Percentiles rank a stretch among this genome's conserved stretches.
Conservation (phyloP, 2,888 invertebrate genomes). For the Plebejus melissa region DNA sequence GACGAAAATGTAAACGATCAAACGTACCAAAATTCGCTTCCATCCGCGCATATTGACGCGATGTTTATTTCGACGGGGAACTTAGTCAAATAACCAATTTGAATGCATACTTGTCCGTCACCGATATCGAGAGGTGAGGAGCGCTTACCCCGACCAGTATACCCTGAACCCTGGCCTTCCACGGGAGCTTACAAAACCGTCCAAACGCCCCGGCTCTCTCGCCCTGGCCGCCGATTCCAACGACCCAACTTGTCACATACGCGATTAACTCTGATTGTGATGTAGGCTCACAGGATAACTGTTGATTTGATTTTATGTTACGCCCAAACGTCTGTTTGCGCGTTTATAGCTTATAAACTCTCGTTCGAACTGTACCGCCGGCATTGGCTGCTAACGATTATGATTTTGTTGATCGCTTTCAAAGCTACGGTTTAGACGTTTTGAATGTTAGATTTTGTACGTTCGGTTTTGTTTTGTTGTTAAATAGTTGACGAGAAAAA, state of each 20-base stretch:
- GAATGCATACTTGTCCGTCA: slow-evolving; percentile 87
- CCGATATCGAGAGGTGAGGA: slow-evolving; percentile 76
- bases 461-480: neutral
- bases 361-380: slow-evolving; percentile 67
- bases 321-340: slow-evolving; percentile 75
- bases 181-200: neutral
- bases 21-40: neutral
- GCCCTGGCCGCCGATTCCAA: slow-evolving; percentile 44
- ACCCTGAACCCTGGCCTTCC: slow-evolving; percentile 39
- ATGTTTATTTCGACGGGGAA: slow-evolving; percentile 68
- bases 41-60: slow-evolving; percentile 35
- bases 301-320: slow-evolving; percentile 79
- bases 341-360: slow-evolving; percentile 76
- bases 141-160: slow-evolving; percentile 55
- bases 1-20: neutral
- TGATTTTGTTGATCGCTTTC: slow-evolving; percentile 52
- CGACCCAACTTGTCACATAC: slow-evolving; percentile 75
- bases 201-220: neutral
- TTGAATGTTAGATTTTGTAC: slow-evolving; percentile 12
- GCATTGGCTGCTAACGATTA: slow-evolving; percentile 71
- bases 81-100: slow-evolving; percentile 84
- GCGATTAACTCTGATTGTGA: slow-evolving; percentile 78
- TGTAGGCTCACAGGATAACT: slow-evolving; percentile 77
- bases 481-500: neutral
- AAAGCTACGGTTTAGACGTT: slow-evolving; percentile 48